Conservation (phyloP, 2,113 vertebrate species). For the Lepus timidus region DNA sequence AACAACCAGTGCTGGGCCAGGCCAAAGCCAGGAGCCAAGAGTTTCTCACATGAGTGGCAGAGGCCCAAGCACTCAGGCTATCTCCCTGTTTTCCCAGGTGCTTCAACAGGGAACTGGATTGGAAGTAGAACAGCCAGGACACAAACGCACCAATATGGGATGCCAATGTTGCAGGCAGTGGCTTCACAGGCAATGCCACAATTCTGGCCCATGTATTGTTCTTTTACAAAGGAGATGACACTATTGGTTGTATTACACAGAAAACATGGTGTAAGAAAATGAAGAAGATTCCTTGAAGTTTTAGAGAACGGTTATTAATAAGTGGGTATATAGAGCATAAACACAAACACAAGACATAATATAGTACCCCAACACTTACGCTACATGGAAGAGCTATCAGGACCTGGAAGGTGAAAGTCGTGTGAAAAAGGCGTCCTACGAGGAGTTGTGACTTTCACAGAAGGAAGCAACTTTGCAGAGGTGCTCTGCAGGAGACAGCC, state of each 20-base stretch:
- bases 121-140: too few species aligned
- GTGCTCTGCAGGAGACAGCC: background rate
- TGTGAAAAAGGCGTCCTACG: background rate
- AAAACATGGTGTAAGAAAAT: conserved; percentile 38
- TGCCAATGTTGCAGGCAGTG: too few species aligned
- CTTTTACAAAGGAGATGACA: background rate
- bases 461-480: background rate
- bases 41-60: too few species aligned
- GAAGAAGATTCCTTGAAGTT: background rate
- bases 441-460: background rate
- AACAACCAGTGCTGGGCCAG: too few species aligned
- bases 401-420: background rate
- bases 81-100: too few species aligned
- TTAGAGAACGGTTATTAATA: conserved; percentile 28
- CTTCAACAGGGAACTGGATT: too few species aligned
- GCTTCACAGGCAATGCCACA: too few species aligned
- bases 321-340: background rate
- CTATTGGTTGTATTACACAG: background rate
- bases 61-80: too few species aligned
- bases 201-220: background rate
- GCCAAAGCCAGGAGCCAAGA: too few species aligned
- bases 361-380: background rate
- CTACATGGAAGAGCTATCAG: background rate
- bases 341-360: background rate
- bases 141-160: too few species aligned